phyloP scores from a whole-genome alignment of 2,113 vertebrate genomes.

The Dunckerocampus dactyliophorus region DNA sequence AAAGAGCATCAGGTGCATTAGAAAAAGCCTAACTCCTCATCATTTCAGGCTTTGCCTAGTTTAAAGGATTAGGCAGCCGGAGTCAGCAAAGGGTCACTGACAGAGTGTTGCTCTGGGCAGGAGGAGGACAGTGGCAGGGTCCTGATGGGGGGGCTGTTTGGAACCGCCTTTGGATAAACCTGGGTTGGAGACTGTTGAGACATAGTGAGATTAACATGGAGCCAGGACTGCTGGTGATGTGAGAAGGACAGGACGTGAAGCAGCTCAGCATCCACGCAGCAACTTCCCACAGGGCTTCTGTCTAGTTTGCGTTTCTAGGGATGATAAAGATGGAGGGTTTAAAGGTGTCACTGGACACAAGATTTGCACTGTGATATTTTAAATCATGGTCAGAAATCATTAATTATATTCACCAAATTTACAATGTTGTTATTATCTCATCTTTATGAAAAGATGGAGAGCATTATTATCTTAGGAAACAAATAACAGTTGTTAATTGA shows the following conservation, averaged over 20 bases:
- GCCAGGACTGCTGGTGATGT: slow-evolving; percentile 62
- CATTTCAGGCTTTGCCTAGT: slow-evolving; percentile 65
- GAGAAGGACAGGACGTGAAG: slow-evolving; percentile 29
- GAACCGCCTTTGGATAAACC: slow-evolving; percentile 62
- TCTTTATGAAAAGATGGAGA: background rate
- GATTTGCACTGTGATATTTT: too few relatives aligned
- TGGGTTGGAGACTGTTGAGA: slow-evolving; percentile 63
- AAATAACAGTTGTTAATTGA: slow-evolving; percentile 24
- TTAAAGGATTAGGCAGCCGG: slow-evolving; percentile 56
- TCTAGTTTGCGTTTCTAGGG: slow-evolving; percentile 50
- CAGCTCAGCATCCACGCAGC: slow-evolving; percentile 22
- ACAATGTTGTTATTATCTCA: slow-evolving; percentile 20
- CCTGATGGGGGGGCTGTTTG: slow-evolving; percentile 34
- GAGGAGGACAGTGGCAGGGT: slow-evolving; percentile 38
- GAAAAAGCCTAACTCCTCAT: slow-evolving; percentile 52
- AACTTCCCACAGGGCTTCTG: slow-evolving; percentile 33
- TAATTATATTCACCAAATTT: slow-evolving; percentile 36
- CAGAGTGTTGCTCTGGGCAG: slow-evolving; percentile 40
- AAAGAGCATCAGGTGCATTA: slow-evolving; percentile 52
- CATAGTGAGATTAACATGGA: slow-evolving; percentile 68
- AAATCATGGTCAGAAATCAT: slow-evolving; percentile 46
- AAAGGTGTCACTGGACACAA: slow-evolving; percentile 53
- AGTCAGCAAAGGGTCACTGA: slow-evolving; percentile 63
- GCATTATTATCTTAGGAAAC: slow-evolving; percentile 15
- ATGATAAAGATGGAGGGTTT: slow-evolving; percentile 39